A percentile compares a stretch with the other conserved stretches of the same genome.
Evolutionary conservation across 2,888 invertebrate species (phyloP).

Genomic region (Lottia scabra): DNA sequence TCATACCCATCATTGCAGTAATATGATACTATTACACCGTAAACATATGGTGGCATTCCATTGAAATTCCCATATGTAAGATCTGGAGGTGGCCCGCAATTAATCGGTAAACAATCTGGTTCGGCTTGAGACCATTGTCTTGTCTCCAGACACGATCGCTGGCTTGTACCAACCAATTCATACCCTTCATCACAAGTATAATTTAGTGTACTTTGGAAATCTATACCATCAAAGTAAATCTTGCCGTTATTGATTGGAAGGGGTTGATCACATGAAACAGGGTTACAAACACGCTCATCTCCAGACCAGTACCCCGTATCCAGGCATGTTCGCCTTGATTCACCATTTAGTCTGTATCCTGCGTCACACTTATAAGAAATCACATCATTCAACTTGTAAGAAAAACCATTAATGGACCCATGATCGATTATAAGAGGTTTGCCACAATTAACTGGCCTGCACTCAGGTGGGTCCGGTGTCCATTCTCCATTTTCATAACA

Average conservation of each 20-base stretch:
- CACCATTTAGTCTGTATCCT: slow-evolving; percentile 55
- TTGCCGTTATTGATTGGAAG: slow-evolving; percentile 39
- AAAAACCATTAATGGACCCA: slow-evolving; percentile 35
- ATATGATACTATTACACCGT: slow-evolving; percentile 71
- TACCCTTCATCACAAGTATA: slow-evolving; percentile 51
- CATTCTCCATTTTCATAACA: slow-evolving; percentile 58
- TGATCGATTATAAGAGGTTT: slow-evolving; percentile 56
- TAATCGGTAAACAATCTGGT: slow-evolving; percentile 52
- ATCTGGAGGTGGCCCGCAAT: slow-evolving; percentile 11
- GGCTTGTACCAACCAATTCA: slow-evolving; percentile 33
- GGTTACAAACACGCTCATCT: slow-evolving; percentile 58
- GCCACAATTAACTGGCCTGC: slow-evolving; percentile 68
- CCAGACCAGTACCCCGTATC: slow-evolving; percentile 56
- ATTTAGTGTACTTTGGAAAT: slow-evolving; percentile 47
- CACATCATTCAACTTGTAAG: slow-evolving; percentile 36
- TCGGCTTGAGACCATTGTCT: slow-evolving; percentile 43
- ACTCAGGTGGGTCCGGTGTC: slow-evolving; percentile 45
- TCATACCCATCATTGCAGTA: slow-evolving; percentile 74
- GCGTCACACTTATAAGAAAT: slow-evolving; percentile 47
- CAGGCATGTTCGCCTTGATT: slow-evolving; percentile 39
- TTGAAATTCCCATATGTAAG: slow-evolving; percentile 25
- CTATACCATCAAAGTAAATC: slow-evolving; percentile 35
- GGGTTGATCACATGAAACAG: slow-evolving; percentile 53
- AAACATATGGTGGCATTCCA: slow-evolving; percentile 28
- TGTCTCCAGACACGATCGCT: slow-evolving; percentile 33